Conservation (phyloP, 2,113 vertebrate species). For the Xyrauchen texanus region DNA sequence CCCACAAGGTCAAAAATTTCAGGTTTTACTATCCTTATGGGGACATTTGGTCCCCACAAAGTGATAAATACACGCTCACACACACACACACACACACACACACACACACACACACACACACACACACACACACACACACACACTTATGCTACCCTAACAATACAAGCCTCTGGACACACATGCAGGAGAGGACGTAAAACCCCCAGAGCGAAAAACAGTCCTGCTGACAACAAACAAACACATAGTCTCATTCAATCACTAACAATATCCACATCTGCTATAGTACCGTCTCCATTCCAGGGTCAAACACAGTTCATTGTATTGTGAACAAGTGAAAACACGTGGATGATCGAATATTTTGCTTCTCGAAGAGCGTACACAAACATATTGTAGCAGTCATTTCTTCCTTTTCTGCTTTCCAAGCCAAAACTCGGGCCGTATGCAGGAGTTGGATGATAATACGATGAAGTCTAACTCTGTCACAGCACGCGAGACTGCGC, state of each 20-base stretch:
- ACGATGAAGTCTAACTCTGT: slow-evolving; percentile 16
- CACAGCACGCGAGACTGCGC: neutral
- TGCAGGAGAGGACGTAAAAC: slow-evolving; percentile 62
- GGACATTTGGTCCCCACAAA: too few species aligned
- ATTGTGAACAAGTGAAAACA: slow-evolving; percentile 24
- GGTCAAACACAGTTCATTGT: slow-evolving; percentile 22
- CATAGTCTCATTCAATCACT: slow-evolving; percentile 11
- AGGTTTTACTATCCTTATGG: too few species aligned
- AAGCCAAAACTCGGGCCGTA: neutral
- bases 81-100: slow-evolving; percentile 64
- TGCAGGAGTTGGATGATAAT: neutral
- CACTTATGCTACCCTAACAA: slow-evolving; percentile 67
- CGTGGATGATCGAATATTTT: slow-evolving; percentile 27
- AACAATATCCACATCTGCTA: slow-evolving; percentile 36
- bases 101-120: slow-evolving; percentile 68
- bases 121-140: too few species aligned
- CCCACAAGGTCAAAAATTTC: too few species aligned
- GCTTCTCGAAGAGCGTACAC: neutral
- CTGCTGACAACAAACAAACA: slow-evolving; percentile 68
- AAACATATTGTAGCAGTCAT: neutral
- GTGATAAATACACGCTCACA: too few species aligned
- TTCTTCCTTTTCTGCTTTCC: neutral
- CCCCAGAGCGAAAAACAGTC: slow-evolving; percentile 69
- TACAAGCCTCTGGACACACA: slow-evolving; percentile 67
- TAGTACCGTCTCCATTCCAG: slow-evolving; percentile 4